These are phyloP conservation scores for Scolopax bukidnonensis DNA, from an alignment of 2,797 vertebrate species.

Conservation along the genomic window DNA sequence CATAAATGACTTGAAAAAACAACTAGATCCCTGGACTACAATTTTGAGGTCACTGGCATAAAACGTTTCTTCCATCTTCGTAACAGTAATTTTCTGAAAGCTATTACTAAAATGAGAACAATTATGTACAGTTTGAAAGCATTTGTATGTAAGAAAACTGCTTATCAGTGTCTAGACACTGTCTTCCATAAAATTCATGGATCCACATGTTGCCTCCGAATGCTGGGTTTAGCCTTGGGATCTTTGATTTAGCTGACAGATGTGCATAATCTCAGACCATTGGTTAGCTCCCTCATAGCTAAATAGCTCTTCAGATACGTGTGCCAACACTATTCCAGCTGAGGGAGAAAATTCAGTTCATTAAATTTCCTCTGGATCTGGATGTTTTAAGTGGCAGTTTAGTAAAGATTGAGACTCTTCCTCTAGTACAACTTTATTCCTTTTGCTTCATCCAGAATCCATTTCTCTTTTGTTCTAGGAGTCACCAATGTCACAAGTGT, in stretches of 20 bases:
- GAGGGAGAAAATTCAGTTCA: constrained; percentile 8
- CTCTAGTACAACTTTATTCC: background rate
- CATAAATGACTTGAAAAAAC: constrained; percentile 9
- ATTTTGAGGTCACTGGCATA: background rate
- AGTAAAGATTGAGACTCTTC: background rate
- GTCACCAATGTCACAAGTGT: background rate
- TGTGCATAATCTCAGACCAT: constrained; percentile 26
- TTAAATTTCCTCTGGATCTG: constrained; percentile 25
- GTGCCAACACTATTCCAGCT: constrained; percentile 36
- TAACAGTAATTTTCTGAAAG: constrained; percentile 37
- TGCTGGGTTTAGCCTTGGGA: constrained; percentile 44
- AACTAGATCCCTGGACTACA: background rate
- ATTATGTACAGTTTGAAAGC: constrained; percentile 24
- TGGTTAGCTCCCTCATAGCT: background rate
- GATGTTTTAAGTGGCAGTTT: background rate
- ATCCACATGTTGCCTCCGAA: constrained; percentile 6
- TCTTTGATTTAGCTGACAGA: constrained; percentile 62
- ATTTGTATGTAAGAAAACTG: constrained; percentile 10
- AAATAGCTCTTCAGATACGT: constrained; percentile 10
- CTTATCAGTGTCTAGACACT: constrained; percentile 29
- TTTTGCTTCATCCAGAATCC: background rate
- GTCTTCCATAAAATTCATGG: constrained; percentile 21
- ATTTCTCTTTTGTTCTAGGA: background rate
- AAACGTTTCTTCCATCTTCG: background rate
- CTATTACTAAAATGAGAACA: constrained; percentile 22